Percentiles rank a stretch among this genome's conserved stretches.
Conservation (phyloP, 2,113 vertebrate species). For the Dasypus novemcinctus region DNA sequence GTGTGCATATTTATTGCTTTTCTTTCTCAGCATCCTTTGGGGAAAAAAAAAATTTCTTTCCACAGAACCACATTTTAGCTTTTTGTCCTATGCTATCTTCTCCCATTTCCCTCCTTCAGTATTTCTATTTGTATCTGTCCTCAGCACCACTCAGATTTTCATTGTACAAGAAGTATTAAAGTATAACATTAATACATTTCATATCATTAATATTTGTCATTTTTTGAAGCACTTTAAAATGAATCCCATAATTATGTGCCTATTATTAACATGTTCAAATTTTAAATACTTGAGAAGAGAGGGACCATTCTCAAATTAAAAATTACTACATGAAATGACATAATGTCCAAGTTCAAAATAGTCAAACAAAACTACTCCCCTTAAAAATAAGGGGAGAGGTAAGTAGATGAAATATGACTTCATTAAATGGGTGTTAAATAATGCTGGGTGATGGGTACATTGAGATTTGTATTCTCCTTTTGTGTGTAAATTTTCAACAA, state of each 20-base stretch:
- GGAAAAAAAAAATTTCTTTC: neutral
- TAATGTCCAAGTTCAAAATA: slow-evolving; percentile 19
- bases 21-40: neutral
- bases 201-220: neutral
- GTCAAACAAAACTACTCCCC: neutral
- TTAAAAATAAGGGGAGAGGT: neutral
- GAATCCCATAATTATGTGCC: neutral
- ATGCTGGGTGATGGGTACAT: neutral
- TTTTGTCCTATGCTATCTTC: neutral
- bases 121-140: slow-evolving; percentile 22
- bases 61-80: slow-evolving; percentile 4
- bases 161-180: neutral
- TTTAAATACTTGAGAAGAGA: neutral
- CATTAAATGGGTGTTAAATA: neutral
- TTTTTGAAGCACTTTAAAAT: slow-evolving; percentile 23
- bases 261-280: slow-evolving; percentile 16
- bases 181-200: neutral
- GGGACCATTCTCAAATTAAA: neutral
- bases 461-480: neutral
- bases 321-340: neutral
- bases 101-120: neutral
- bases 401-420: slow-evolving; percentile 1
- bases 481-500: slow-evolving; percentile 9
- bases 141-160: neutral
- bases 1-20: neutral